Percentiles rank a stretch among this genome's conserved stretches.
Conservation (phyloP, 2,797 vertebrate species). For the Chelidonichthys spinosus region DNA sequence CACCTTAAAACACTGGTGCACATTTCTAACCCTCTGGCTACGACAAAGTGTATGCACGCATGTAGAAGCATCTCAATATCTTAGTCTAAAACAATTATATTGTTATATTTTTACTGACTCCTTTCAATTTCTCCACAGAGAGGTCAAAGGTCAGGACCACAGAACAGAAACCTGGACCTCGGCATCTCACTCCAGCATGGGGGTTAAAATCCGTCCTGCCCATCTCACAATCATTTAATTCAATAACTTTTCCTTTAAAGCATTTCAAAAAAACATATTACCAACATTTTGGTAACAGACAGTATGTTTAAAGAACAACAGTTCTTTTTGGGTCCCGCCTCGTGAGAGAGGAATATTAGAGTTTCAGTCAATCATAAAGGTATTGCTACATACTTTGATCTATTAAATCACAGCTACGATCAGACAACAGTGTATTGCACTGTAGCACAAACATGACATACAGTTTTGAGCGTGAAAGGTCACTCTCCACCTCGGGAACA, state of each 20-base stretch:
- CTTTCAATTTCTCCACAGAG: neutral
- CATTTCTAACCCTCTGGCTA: conserved; percentile 21
- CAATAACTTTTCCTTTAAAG: conserved; percentile 17
- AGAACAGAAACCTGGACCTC: conserved; percentile 1
- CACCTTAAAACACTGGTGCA: conserved; percentile 7
- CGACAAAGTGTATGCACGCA: conserved; percentile 18
- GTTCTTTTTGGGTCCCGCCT: neutral
- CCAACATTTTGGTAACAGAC: conserved; percentile 25
- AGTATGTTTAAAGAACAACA: neutral
- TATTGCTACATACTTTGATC: conserved; percentile 28
- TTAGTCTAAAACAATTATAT: conserved; percentile 19
- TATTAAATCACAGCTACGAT: conserved; percentile 47
- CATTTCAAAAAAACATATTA: conserved; percentile 20
- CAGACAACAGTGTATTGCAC: conserved; percentile 56
- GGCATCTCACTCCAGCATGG: neutral
- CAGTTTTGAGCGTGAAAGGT: neutral
- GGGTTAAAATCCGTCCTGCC: neutral
- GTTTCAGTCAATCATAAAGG: neutral
- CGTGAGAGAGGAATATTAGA: conserved; percentile 4
- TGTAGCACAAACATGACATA: conserved; percentile 48
- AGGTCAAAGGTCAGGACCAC: conserved; percentile 14
- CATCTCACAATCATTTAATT: neutral
- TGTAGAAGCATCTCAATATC: neutral
- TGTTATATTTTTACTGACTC: conserved; percentile 11
- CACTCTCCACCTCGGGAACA: neutral